phyloP scores from a whole-genome alignment of 1,140 invertebrate genomes.

The Pseudomyrmex cubaensis region DNA sequence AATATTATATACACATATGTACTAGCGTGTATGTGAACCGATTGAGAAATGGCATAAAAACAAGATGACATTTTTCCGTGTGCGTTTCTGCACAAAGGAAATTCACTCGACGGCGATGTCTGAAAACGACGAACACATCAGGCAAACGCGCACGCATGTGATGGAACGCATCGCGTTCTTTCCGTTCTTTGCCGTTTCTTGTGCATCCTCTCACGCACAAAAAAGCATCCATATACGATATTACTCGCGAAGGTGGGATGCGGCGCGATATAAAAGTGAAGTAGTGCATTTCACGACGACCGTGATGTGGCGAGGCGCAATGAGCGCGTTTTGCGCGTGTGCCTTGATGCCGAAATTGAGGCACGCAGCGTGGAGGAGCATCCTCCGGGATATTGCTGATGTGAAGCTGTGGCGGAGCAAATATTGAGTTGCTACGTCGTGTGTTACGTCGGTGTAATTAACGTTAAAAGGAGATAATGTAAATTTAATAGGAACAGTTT shows the following conservation, averaged over 20 bases:
- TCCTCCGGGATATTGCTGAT: constrained; percentile 6
- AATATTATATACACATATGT: no score
- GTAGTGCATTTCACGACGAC: constrained; percentile 32
- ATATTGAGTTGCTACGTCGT: constrained; percentile 16
- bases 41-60: neutral
- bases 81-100: constrained; percentile 64
- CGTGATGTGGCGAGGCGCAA: neutral
- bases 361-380: neutral
- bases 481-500: constrained; percentile 52
- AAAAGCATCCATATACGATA: constrained; percentile 28
- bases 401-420: constrained; percentile 6
- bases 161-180: constrained; percentile 48
- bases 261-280: constrained; percentile 45
- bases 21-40: neutral
- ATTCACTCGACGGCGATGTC: constrained; percentile 61
- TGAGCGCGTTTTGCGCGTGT: neutral
- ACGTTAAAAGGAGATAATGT: constrained; percentile 47
- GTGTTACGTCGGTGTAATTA: constrained; percentile 21
- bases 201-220: constrained; percentile 7
- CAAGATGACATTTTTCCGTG: constrained; percentile 52
- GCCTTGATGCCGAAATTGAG: constrained; percentile 13
- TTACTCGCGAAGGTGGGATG: neutral
- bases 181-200: neutral
- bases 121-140: constrained; percentile 22
- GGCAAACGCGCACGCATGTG: constrained; percentile 8